Evolutionary conservation across 2,113 vertebrate species (phyloP), one percentile per base, ranked within the genome.

Genomic region (Labrus mixtus): DNA sequence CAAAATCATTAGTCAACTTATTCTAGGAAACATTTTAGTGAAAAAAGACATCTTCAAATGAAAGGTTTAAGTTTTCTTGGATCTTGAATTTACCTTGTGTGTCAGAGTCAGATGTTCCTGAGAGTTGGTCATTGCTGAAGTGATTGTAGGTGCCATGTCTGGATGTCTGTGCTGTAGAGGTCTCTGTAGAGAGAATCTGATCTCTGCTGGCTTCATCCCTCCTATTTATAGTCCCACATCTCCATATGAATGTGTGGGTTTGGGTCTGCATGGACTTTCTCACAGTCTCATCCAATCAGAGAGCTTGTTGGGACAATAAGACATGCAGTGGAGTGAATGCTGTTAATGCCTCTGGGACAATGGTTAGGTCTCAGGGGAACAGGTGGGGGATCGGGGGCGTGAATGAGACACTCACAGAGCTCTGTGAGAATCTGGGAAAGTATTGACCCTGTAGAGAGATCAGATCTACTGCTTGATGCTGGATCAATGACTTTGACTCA

Each of bases 221-320:
- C 79, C 79, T 91, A 85, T 91, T 87, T 90, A 90, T 89, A 90
- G 48, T 84, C 65, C 46, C 76, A 68, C 58, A 90, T 92, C 88
- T 90, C 83, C 88, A 91, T 90, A 86, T 91, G 77, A 93, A 92
- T 90, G 78, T 85, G 90, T 92, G 88, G 69, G 88, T 89, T 81
- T 79, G 73, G 72, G 65, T 62, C 71, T 86, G 62, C 41, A 61
- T 77, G 63, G 61, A 86, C 50, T 79, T 91, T 92, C 92, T 83
- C 91, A 93, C 90, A 90, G 50, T 92, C 39, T 80, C 7, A 89
- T 53, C 89, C 87, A 92, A 91, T 91, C 79, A 78, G 20, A 61
- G 55, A 51, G 48, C 48, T 20, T 19, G 17, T 51, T 10, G 48
- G 20, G 48, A 51, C 48, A 66, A 39, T 53, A 36, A 11, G 19